Conservation (phyloP, 2,888 invertebrate genomes). For the Nomada lathburiana region DNA sequence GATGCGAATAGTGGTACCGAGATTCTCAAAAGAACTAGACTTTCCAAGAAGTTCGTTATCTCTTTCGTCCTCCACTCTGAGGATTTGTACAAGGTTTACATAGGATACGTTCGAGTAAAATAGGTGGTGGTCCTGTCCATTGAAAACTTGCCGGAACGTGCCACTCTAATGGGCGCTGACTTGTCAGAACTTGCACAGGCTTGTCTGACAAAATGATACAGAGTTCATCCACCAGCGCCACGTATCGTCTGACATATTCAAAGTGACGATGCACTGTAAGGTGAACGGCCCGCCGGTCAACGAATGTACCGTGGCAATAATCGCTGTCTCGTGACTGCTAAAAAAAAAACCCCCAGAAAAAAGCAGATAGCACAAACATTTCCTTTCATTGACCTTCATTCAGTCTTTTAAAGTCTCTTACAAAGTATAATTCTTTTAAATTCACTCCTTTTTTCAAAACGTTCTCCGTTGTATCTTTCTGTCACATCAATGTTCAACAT, state of each 20-base stretch:
- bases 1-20: background rate
- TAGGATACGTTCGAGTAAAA: background rate
- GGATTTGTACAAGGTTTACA: background rate
- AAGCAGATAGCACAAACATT: constrained; percentile 11
- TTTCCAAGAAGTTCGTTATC: background rate
- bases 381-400: constrained; percentile 3
- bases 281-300: constrained; percentile 69
- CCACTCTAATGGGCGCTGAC: constrained; percentile 22
- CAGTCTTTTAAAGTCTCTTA: background rate
- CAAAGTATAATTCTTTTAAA: background rate
- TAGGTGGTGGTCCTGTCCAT: background rate
- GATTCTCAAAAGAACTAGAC: background rate
- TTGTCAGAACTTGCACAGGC: constrained; percentile 51
- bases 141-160: constrained; percentile 11
- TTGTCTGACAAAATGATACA: constrained; percentile 49
- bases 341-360: constrained; percentile 1
- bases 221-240: constrained; percentile 37
- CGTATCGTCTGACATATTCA: constrained; percentile 41
- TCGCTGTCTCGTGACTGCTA: constrained; percentile 28
- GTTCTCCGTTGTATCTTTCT: too few relatives aligned
- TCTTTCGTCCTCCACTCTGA: too few relatives aligned
- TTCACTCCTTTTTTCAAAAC: background rate
- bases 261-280: constrained; percentile 64
- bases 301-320: constrained; percentile 53
- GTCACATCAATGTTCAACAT: background rate